Evolutionary conservation across 35 echinoderm and acorn worm species (phyloP).

Genomic region (Heliocidaris tuberculata): DNA sequence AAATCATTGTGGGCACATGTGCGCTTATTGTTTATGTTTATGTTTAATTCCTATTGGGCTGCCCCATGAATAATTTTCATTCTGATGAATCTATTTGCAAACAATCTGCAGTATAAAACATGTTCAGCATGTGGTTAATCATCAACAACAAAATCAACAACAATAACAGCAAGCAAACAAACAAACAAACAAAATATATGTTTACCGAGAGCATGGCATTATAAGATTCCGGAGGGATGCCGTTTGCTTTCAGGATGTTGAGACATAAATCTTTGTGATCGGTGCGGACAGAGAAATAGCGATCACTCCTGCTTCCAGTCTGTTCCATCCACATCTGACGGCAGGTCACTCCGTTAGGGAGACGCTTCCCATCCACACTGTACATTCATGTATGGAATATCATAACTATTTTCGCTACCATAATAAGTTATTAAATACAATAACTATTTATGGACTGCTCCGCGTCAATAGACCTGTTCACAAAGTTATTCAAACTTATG

Average conservation of each 20-base stretch:
- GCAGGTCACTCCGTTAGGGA: constrained; percentile 86
- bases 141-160: too few relatives aligned
- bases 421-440: too few relatives aligned
- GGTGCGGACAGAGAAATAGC: constrained; percentile 59
- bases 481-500: too few relatives aligned
- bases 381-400: neutral
- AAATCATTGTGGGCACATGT: neutral
- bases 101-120: too few relatives aligned
- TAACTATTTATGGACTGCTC: too few relatives aligned
- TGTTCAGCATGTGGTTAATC: too few relatives aligned
- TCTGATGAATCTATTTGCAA: neutral
- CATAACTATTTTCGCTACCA: neutral
- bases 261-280: constrained; percentile 73
- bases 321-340: constrained; percentile 67
- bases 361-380: constrained; percentile 67
- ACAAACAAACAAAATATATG: neutral
- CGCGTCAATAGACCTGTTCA: too few relatives aligned
- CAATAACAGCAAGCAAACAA: too few relatives aligned
- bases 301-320: neutral
- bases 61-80: neutral
- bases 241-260: constrained; percentile 59
- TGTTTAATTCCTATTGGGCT: neutral
- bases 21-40: neutral
- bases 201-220: constrained; percentile 52
- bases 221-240: constrained; percentile 45